Evolutionary conservation across 2,888 invertebrate species (phyloP).

Genomic region (Abrostola triplasia): DNA sequence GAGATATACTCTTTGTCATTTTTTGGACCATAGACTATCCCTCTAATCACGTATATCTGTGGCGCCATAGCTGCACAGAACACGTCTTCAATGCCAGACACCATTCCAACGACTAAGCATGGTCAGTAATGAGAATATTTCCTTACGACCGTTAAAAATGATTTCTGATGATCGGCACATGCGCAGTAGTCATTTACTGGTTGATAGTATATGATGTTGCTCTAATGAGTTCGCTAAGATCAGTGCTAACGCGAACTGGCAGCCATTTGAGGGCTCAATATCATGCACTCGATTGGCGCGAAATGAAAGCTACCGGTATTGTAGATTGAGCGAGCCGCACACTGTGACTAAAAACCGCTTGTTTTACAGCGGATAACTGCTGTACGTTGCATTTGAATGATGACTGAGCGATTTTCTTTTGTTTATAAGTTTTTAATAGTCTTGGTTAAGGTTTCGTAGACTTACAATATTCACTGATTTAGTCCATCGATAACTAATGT

Average conservation of each 20-base stretch:
- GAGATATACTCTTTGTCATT: too few species aligned
- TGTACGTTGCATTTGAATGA: constrained; percentile 22
- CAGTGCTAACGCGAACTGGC: constrained; percentile 18
- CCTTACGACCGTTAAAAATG: not conserved
- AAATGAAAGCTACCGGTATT: constrained; percentile 63
- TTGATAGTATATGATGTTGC: not conserved
- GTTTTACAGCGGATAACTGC: constrained; percentile 3
- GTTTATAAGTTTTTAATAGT: too few species aligned
- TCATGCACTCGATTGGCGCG: constrained; percentile 52
- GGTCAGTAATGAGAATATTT: not conserved
- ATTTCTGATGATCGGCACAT: too few species aligned
- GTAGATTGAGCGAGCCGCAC: constrained; percentile 32
- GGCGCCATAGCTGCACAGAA: not conserved
- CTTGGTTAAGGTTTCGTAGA: too few species aligned
- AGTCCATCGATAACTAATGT: too few species aligned
- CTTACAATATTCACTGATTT: too few species aligned
- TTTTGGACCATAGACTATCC: too few species aligned
- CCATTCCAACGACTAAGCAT: not conserved
- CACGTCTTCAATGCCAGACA: not conserved
- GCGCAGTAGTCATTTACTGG: constrained; percentile 2
- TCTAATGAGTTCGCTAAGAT: constrained; percentile 5
- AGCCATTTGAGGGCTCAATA: constrained; percentile 35
- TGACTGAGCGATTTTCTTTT: not conserved
- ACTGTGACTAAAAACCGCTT: constrained; percentile 30
- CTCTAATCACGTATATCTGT: too few species aligned